Base-by-base conservation (phyloP, 2,888 invertebrate species). In the Cyclophora punctaria region DNA sequence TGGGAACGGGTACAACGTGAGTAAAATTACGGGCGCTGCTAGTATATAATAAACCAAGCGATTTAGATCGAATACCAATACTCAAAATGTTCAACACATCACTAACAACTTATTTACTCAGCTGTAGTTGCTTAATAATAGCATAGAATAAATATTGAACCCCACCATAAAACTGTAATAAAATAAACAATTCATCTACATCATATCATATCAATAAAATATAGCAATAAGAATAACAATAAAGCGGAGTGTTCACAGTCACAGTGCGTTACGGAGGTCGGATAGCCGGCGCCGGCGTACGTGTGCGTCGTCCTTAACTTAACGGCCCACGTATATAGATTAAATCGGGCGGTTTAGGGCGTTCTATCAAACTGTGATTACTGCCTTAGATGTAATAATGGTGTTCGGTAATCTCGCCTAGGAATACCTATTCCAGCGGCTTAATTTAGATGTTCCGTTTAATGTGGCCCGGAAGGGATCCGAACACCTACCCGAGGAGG, bases 281-380 rank as follows among this genome's bases (percentile, higher is more conserved):
- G 44, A 37, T 37, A 37, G 5, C 37, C 37, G 37, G 20, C 20
- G 20, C 20, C 20, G 37, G 37, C 5, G 5, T 37, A 2, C 1
- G 37, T 62, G 59, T 58, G 52, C 59, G 66, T 59, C 60, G 71
- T 67, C 71, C 71, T 64, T 64, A 64, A 63, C 59, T 64, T 64
- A 64, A 63, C 59, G 57, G 64, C 49, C 58, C 61, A 62, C 74
- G 69, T 80, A 79, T 79, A 78, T 80, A 78, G 75, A 62, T 63
- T 66, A 68, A 75, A 76, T 72, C 75, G 80, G 69, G 68, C 62
- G 58, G 61, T 69, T 65, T 60, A 63, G 61, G 61, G 56, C 56
- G 64, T 66, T 60, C 65, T 58, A 62, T 67, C 67, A 64, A 66
- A 66, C 58, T 55, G 51, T 59, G 60, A 62, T 66, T 57, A 57